Conservation (phyloP, 1,140 invertebrate species). For the Drosophila lini region DNA sequence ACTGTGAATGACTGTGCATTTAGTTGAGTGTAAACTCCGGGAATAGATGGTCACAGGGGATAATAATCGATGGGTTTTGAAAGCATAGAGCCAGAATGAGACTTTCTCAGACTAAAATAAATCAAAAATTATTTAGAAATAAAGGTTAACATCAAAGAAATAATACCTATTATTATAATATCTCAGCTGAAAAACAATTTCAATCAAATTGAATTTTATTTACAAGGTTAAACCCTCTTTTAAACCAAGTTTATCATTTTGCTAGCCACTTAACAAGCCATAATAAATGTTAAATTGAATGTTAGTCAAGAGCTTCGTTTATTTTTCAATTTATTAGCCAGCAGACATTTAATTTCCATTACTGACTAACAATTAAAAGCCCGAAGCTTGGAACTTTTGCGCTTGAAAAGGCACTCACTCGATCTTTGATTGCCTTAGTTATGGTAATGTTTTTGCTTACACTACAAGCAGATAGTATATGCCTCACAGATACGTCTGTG, state of each 20-base stretch:
- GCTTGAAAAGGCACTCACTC: constrained; percentile 9
- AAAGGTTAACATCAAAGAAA: not conserved
- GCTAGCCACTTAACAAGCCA: not conserved
- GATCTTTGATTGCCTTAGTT: constrained; percentile 26
- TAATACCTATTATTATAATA: not conserved
- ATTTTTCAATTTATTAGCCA: constrained; percentile 9
- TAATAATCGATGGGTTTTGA: not conserved
- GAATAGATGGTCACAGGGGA: not conserved
- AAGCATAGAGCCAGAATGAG: not conserved
- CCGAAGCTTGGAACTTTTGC: not conserved
- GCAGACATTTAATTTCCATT: constrained; percentile 13
- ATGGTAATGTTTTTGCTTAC: constrained; percentile 9
- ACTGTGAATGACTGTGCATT: constrained; percentile 41
- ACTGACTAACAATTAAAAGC: constrained; percentile 10
- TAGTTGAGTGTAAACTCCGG: constrained; percentile 11
- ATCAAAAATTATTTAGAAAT: too few species aligned
- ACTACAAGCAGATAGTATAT: not conserved
- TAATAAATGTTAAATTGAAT: constrained; percentile 9
- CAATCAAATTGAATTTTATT: not conserved
- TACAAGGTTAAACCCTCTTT: not conserved
- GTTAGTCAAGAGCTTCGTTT: constrained; percentile 1
- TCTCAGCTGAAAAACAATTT: not conserved
- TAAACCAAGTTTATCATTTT: not conserved
- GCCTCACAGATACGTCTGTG: constrained; percentile 13
- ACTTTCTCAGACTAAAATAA: too few species aligned